phyloP scores from a whole-genome alignment of 2,113 vertebrate genomes.

The Brachyistius frenatus region DNA sequence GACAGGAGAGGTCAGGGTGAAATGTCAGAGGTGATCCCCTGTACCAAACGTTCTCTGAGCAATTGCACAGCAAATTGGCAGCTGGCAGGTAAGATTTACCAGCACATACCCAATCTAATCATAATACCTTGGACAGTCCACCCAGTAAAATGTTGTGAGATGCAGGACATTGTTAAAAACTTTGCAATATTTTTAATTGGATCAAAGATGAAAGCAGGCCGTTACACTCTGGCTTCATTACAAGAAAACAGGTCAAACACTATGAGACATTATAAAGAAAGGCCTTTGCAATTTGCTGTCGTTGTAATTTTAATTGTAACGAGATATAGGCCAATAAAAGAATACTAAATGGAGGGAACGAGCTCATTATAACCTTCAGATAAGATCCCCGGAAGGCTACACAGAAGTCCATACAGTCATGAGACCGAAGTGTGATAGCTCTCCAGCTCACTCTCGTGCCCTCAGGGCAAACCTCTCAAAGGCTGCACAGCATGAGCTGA shows the following conservation, averaged over 20 bases:
- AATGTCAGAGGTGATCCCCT: no score
- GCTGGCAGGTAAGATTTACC: no score
- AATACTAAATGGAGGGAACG: conserved; percentile 24
- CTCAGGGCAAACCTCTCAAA: conserved; percentile 49
- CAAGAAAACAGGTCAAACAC: conserved; percentile 5
- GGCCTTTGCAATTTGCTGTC: background rate
- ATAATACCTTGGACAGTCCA: no score
- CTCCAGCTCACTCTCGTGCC: conserved; percentile 52
- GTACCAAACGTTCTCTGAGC: no score
- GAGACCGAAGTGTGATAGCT: conserved; percentile 78
- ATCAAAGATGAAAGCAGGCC: background rate
- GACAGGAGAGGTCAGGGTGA: no score
- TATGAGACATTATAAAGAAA: background rate
- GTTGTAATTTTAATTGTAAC: conserved; percentile 12
- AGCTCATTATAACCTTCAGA: conserved; percentile 41
- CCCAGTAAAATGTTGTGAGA: background rate
- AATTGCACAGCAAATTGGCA: no score
- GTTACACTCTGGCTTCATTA: background rate
- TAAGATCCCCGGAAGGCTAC: conserved; percentile 46
- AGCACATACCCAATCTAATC: no score
- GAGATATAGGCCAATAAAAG: conserved; percentile 16
- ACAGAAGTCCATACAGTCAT: conserved; percentile 67
- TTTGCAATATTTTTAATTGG: background rate
- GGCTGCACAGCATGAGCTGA: conserved; percentile 19
- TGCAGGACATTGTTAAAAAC: background rate